Evolutionary conservation across 2,888 invertebrate genomes (phyloP).

Genomic region (Amblyjoppa proteus): DNA sequence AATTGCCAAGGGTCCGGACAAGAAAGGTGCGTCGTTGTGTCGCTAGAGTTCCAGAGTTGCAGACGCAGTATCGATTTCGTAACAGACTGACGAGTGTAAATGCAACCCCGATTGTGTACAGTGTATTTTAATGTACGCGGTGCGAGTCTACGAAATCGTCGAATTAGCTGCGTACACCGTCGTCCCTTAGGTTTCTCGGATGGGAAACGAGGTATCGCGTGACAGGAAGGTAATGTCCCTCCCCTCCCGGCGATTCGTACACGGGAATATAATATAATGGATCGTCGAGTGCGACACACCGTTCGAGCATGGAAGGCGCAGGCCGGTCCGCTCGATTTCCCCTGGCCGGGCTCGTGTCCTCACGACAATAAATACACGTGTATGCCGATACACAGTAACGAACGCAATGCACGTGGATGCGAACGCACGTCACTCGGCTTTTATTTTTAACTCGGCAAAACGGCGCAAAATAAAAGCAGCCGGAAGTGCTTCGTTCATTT

Average conservation of each 20-base stretch:
- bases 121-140: slow-evolving; percentile 6
- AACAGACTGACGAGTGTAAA: slow-evolving; percentile 19
- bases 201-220: slow-evolving; percentile 77
- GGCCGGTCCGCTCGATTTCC: slow-evolving; percentile 61
- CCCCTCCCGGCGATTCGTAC: slow-evolving; percentile 72
- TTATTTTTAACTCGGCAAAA: slow-evolving; percentile 43
- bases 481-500: slow-evolving; percentile 51
- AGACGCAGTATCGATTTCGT: slow-evolving; percentile 72
- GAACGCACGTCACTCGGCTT: slow-evolving; percentile 46
- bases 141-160: slow-evolving; percentile 72
- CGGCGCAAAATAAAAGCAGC: slow-evolving; percentile 47
- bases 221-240: slow-evolving; percentile 76
- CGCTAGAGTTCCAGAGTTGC: background rate
- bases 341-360: slow-evolving; percentile 36
- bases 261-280: slow-evolving; percentile 77
- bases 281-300: slow-evolving; percentile 73
- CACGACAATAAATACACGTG: slow-evolving; percentile 52
- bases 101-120: background rate
- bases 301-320: slow-evolving; percentile 34
- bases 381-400: slow-evolving; percentile 50
- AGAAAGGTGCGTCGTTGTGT: slow-evolving; percentile 33
- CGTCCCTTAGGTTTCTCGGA: slow-evolving; percentile 67
- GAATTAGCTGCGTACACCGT: slow-evolving; percentile 74
- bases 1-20: background rate
- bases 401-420: slow-evolving; percentile 31